Evolutionary conservation across 1,140 invertebrate genomes (phyloP).

Genomic region (Aphidius ervi): DNA sequence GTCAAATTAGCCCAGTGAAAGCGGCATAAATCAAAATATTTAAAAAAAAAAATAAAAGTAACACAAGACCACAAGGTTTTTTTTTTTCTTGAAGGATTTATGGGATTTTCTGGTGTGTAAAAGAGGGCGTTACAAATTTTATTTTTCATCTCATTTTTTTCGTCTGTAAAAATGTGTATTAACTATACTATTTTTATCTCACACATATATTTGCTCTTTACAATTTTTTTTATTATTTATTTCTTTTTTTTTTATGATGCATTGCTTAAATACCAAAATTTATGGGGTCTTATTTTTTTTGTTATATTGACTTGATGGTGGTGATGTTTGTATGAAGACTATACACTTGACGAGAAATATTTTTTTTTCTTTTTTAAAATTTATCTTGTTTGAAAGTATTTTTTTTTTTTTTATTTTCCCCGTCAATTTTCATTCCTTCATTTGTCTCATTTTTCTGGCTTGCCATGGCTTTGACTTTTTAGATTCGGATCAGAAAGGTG

Average conservation of each 20-base stretch:
- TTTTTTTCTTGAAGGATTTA: slow-evolving; percentile 43
- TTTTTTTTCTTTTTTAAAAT: no score
- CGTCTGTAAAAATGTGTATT: background rate
- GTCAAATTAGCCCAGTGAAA: slow-evolving; percentile 48
- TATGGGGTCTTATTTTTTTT: no score
- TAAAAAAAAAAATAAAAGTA: slow-evolving; percentile 34
- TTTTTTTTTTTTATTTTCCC: no score
- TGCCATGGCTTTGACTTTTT: no score
- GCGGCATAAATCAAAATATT: slow-evolving; percentile 51
- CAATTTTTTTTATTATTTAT: slow-evolving; percentile 46
- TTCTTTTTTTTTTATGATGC: slow-evolving; percentile 36
- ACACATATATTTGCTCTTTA: slow-evolving; percentile 22
- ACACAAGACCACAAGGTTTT: slow-evolving; percentile 16
- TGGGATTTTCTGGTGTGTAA: slow-evolving; percentile 32
- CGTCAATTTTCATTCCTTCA: no score
- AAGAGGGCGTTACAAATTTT: slow-evolving; percentile 29
- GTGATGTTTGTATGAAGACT: no score
- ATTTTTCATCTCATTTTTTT: slow-evolving; percentile 1
- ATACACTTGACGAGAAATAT: no score
- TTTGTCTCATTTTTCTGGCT: no score
- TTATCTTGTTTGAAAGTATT: no score
- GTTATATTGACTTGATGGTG: no score
- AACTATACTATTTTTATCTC: background rate
- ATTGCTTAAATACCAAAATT: slow-evolving; percentile 43
- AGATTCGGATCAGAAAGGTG: no score